These are phyloP conservation scores for Metopia argyrocephala DNA, from an alignment of 2,888 invertebrate genomes.

Conservation along the genomic window DNA sequence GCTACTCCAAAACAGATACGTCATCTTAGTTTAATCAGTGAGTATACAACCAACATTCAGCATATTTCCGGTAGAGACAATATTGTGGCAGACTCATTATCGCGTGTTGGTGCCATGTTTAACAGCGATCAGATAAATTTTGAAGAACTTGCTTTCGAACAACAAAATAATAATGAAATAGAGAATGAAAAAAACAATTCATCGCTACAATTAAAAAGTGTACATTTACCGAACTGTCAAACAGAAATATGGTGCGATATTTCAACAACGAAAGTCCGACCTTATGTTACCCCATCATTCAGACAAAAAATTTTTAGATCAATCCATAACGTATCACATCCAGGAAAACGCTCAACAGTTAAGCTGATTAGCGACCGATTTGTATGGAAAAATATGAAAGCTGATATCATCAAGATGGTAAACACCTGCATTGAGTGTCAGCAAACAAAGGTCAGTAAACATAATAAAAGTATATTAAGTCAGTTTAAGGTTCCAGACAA, in stretches of 20 bases:
- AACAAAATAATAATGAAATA: background rate
- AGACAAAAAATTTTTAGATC: background rate
- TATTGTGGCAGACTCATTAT: background rate
- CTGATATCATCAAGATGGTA: no score
- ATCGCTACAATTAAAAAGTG: slow-evolving; percentile 33
- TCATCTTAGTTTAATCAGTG: slow-evolving; percentile 15
- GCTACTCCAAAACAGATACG: slow-evolving; percentile 4
- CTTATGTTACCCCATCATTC: background rate
- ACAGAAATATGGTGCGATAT: slow-evolving; percentile 52
- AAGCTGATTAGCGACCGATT: slow-evolving; percentile 42
- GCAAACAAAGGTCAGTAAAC: no score
- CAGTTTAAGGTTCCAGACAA: no score
- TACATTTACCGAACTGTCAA: slow-evolving; percentile 28
- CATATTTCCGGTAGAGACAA: slow-evolving; percentile 9
- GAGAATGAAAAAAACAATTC: background rate
- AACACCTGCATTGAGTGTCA: no score
- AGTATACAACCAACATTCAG: slow-evolving; percentile 7
- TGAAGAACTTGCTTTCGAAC: background rate
- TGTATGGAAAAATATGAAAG: background rate
- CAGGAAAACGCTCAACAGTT: background rate
- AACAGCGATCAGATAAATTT: background rate
- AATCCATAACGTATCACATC: slow-evolving; percentile 14
- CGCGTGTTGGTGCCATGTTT: background rate
- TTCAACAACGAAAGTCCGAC: slow-evolving; percentile 26
- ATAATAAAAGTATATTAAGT: no score